Base-by-base conservation (phyloP, 2,888 invertebrate genomes). In the Thymelicus lineola region DNA sequence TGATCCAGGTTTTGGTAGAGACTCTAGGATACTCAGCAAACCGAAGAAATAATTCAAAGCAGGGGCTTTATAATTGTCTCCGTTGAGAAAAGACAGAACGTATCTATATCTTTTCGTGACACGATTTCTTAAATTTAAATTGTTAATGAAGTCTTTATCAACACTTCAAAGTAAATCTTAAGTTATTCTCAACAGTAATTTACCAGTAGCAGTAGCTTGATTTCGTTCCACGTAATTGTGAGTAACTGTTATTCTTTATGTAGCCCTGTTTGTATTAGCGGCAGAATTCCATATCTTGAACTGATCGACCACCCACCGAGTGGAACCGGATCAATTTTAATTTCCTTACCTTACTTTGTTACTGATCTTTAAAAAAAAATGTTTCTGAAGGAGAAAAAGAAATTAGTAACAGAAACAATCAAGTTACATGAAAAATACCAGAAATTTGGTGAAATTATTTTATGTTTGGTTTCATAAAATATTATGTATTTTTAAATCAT, bases 321-420 rank as follows among this genome's bases (percentile, higher is more conserved):
- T 20, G 17, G 48, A 66, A 66, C 66, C 66, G 66, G 66, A 59
- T 59, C 66, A 48, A 58, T 48, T 48, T 66, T 59, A 66, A 66
- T 66, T 58, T 58, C 66, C 46, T 35, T 28, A 28, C 1, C 5
- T 28, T 3, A 38, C 57, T 59, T 48, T 59, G 46, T 46, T n/a
- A 28, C n/a, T 20, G 14, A 15, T 12, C 46, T 48, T 46, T 55
- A 57, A 57, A 66, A 59, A 48, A 48, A 58, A 66, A 59, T 57
- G 9, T 28, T 28, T 28, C 28, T 28, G 3, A 28, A 28, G 28
- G 3, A 28, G 28, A 28, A 28, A 28, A 20, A 20, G 20, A 20
- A 28, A 28, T 28, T 28, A 3, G 0, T 28, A 28, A 28, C 28
- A 28, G 28, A 3, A 28, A 28, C 28, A 28, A 28, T 2, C n/a